Percentiles rank a stretch among this genome's conserved stretches.
Conservation (phyloP, 2,888 invertebrate species). For the Stenodera caucasica region DNA sequence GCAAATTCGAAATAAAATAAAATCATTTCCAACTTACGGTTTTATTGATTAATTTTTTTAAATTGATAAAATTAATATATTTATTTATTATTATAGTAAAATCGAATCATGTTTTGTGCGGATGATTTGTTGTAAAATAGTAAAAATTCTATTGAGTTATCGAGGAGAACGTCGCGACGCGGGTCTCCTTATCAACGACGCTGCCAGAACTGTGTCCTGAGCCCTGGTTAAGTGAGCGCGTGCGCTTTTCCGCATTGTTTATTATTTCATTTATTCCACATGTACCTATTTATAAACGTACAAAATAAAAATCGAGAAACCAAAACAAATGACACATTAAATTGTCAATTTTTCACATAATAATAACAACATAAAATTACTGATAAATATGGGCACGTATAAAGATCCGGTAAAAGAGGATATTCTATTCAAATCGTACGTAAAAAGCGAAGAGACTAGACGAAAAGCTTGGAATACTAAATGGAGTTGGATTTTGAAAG, state of each 20-base stretch:
- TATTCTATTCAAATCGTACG: background rate
- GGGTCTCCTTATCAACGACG: slow-evolving; percentile 45
- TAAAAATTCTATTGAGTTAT: background rate
- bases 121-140: background rate
- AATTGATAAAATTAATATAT: too few relatives aligned
- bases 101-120: too few relatives aligned
- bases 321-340: background rate
- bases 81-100: too few relatives aligned
- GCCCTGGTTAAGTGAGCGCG: slow-evolving; percentile 48
- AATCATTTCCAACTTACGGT: background rate
- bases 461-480: slow-evolving; percentile 17
- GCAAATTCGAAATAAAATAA: background rate
- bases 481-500: slow-evolving; percentile 26
- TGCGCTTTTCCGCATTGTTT: slow-evolving; percentile 50
- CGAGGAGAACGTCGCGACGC: slow-evolving; percentile 44
- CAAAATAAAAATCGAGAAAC: background rate
- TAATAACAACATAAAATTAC: background rate
- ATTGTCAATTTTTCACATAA: background rate
- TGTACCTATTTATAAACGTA: slow-evolving; percentile 13
- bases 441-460: slow-evolving; percentile 10
- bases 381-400: background rate
- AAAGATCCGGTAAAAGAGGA: background rate
- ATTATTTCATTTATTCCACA: slow-evolving; percentile 44
- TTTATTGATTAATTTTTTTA: too few relatives aligned
- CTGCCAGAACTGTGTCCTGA: slow-evolving; percentile 45